Evolutionary conservation across 2,797 vertebrate species (phyloP).

Genomic region (Cuculus canorus): DNA sequence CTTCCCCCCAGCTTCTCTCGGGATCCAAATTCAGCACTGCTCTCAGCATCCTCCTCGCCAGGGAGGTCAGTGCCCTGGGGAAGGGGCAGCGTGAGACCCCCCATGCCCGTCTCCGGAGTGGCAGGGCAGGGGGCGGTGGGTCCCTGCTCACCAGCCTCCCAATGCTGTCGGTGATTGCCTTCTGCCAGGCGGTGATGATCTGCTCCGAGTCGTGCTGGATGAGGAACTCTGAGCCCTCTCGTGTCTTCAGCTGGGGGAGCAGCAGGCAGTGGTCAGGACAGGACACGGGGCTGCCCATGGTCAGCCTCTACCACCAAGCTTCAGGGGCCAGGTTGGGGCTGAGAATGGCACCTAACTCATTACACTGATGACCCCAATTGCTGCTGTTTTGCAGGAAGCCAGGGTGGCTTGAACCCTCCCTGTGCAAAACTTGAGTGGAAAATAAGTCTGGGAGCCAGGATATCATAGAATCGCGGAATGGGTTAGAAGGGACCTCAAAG

Average conservation of each 20-base stretch:
- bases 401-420: neutral
- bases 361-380: fast-evolving
- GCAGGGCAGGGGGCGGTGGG: fast-evolving
- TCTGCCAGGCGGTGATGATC: slow-evolving; percentile 88
- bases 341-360: neutral
- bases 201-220: slow-evolving; percentile 93
- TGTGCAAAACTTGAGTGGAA: neutral
- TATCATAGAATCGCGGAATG: no score
- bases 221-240: slow-evolving; percentile 89
- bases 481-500: no score
- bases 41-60: slow-evolving; percentile 76
- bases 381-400: fast-evolving
- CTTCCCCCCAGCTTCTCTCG: slow-evolving; percentile 78
- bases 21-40: slow-evolving; percentile 63
- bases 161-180: slow-evolving; percentile 84
- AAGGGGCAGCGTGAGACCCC: neutral
- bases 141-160: slow-evolving; percentile 76
- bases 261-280: neutral
- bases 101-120: fast-evolving
- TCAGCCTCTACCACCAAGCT: neutral
- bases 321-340: neutral
- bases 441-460: neutral
- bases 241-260: slow-evolving; percentile 84
- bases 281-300: neutral
- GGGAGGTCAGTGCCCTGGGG: neutral